Percentiles rank a stretch among this genome's conserved stretches.
Evolutionary conservation across 2,113 vertebrate species (phyloP).

Genomic region (Cynopterus brachyotis): DNA sequence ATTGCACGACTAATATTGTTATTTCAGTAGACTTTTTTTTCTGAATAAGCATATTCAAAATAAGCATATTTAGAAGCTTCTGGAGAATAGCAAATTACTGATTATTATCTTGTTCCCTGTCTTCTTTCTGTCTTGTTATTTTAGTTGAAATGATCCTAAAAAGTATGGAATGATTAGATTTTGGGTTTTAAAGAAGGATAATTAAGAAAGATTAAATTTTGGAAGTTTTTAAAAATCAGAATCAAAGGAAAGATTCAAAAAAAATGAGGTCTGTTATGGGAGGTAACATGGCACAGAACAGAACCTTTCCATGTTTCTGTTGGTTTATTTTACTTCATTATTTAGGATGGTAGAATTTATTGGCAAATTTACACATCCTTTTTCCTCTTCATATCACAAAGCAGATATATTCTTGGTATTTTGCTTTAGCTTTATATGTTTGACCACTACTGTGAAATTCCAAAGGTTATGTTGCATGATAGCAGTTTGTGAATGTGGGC

Average conservation of each 20-base stretch:
- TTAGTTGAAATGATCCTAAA: conserved; percentile 23
- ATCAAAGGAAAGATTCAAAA: conserved; percentile 28
- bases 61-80: background rate
- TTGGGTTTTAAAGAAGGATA: conserved; percentile 56
- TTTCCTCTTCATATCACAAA: conserved; percentile 63
- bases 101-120: background rate
- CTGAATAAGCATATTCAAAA: background rate
- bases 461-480: conserved; percentile 77
- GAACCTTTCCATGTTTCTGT: conserved; percentile 60
- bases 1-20: background rate
- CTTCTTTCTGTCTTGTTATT: conserved; percentile 5
- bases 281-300: conserved; percentile 47
- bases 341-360: conserved; percentile 71
- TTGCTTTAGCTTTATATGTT: conserved; percentile 71
- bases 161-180: conserved; percentile 56
- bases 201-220: conserved; percentile 63
- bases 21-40: background rate
- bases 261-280: conserved; percentile 17
- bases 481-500: conserved; percentile 60
- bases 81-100: background rate
- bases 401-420: conserved; percentile 39
- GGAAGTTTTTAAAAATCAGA: conserved; percentile 65
- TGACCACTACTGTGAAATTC: conserved; percentile 78
- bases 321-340: conserved; percentile 66
- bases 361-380: conserved; percentile 48